phyloP scores from a whole-genome alignment of 2,888 invertebrate species.

The Nomada fucata region DNA sequence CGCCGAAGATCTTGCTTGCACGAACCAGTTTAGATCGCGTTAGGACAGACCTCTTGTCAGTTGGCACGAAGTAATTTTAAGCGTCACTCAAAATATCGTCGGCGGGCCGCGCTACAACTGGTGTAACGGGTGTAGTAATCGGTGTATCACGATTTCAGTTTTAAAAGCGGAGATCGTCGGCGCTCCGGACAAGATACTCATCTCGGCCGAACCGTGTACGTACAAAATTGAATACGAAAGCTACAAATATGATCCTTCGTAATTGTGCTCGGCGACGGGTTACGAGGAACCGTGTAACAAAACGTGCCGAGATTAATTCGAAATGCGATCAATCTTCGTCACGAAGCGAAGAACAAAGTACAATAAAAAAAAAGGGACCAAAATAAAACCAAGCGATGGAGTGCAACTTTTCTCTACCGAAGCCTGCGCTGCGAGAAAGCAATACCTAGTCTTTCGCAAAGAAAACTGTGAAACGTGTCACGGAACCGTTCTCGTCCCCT shows the following conservation, averaged over 20 bases:
- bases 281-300: no score
- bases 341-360: no score
- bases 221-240: neutral
- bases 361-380: no score
- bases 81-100: conserved; percentile 49
- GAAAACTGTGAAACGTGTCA: neutral
- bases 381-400: no score
- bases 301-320: no score
- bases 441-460: neutral
- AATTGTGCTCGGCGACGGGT: no score
- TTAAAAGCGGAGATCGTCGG: neutral
- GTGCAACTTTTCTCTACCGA: no score
- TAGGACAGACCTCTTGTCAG: conserved; percentile 26
- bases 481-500: conserved; percentile 6
- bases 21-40: conserved; percentile 24
- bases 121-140: conserved; percentile 46
- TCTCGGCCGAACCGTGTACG: neutral
- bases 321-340: no score
- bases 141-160: conserved; percentile 46
- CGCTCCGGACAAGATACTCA: neutral
- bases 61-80: conserved; percentile 47
- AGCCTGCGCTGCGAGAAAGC: neutral
- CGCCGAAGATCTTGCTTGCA: neutral
- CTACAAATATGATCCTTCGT: no score
- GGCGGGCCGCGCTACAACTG: conserved; percentile 18